phyloP scores from a whole-genome alignment of 2,797 vertebrate species.

The Leuciscus waleckii region DNA sequence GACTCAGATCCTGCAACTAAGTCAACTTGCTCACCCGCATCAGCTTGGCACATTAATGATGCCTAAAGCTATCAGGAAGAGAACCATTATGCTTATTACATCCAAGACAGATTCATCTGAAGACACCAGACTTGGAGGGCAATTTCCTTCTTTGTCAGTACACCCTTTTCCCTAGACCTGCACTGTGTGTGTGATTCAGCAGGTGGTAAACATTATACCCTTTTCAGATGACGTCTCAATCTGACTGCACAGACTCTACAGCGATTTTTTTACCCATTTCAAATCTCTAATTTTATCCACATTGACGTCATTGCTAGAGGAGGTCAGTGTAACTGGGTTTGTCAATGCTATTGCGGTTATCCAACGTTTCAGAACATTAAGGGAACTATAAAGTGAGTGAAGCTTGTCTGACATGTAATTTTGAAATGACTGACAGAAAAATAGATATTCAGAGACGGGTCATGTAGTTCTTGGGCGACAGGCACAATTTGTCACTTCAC shows the following conservation, averaged over 20 bases:
- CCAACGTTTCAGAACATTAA: background rate
- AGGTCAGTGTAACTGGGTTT: background rate
- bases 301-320: conserved; percentile 44
- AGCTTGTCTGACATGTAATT: conserved; percentile 7
- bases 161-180: conserved; percentile 18
- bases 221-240: conserved; percentile 50
- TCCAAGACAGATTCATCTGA: conserved; percentile 34
- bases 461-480: background rate
- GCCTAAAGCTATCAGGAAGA: conserved; percentile 47
- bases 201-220: conserved; percentile 48
- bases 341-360: background rate
- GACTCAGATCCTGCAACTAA: conserved; percentile 31
- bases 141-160: conserved; percentile 54
- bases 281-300: conserved; percentile 43
- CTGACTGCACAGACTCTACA: conserved; percentile 18
- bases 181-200: conserved; percentile 47
- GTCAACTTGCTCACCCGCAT: conserved; percentile 52
- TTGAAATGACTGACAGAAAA: conserved; percentile 10
- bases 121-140: conserved; percentile 20
- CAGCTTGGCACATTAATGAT: conserved; percentile 52
- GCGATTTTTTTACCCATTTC: conserved; percentile 29
- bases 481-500: background rate
- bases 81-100: conserved; percentile 53
- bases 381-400: background rate
- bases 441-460: background rate